Evolutionary conservation across 1,140 invertebrate species (phyloP).

Genomic region (Pseudobourletiella spinata): DNA sequence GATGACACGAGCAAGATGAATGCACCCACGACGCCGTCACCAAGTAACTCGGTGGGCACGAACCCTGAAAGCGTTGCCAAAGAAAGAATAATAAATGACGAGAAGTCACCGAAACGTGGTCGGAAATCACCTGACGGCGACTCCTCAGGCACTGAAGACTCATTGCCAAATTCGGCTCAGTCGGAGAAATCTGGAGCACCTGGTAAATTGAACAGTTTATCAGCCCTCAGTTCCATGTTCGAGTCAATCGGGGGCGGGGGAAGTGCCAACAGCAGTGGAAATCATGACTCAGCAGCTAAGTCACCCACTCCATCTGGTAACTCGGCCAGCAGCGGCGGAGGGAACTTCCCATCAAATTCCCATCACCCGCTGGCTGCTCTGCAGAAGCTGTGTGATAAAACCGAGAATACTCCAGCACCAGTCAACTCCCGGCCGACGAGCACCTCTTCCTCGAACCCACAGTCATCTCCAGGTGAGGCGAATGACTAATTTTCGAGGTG

Average conservation of each 20-base stretch:
- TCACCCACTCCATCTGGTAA: conserved; percentile 47
- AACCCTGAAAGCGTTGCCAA: neutral
- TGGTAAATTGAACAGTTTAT: conserved; percentile 50
- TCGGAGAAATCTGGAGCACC: neutral
- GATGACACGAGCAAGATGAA: conserved; percentile 26
- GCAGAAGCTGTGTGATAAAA: conserved; percentile 90
- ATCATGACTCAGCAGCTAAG: conserved; percentile 41
- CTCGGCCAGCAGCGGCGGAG: conserved; percentile 1
- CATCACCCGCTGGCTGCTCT: conserved; percentile 78
- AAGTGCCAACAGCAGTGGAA: conserved; percentile 37
- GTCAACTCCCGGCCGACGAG: conserved; percentile 41
- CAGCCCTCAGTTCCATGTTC: conserved; percentile 80
- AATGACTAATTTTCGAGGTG: too few species aligned
- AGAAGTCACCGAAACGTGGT: neutral
- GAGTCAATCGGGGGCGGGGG: conserved; percentile 53
- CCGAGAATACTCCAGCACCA: conserved; percentile 54
- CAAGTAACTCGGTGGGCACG: conserved; percentile 5
- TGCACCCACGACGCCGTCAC: conserved; percentile 16
- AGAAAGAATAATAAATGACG: neutral
- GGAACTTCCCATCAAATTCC: conserved; percentile 24
- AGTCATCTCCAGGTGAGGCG: conserved; percentile 36
- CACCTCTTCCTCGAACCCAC: conserved; percentile 37
- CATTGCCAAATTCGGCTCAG: neutral
- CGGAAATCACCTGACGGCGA: conserved; percentile 7
- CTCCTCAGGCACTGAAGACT: neutral